A percentile compares a stretch with the other conserved stretches of the same genome.
These are phyloP conservation scores for Pocillopora grandis DNA, from an alignment of 92 coral and sea anemone species.

Conservation along the genomic window DNA sequence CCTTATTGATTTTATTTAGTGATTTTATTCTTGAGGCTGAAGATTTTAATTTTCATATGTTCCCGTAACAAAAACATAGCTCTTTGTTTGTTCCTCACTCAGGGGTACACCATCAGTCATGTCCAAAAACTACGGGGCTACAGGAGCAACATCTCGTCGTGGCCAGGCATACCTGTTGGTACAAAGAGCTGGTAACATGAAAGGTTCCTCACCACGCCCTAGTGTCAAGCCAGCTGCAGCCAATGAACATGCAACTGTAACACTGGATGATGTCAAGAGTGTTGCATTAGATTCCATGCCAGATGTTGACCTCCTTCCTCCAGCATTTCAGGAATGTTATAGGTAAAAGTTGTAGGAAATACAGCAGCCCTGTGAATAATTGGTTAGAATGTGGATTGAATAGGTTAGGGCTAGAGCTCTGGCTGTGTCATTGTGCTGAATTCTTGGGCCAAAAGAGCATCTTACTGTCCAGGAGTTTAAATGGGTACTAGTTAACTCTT, in stretches of 20 bases:
- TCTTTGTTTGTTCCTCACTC: background rate
- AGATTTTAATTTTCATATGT: background rate
- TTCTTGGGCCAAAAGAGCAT: no score
- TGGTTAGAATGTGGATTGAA: no score
- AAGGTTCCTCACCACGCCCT: constrained; percentile 88
- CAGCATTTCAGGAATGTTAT: constrained; percentile 77
- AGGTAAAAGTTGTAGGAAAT: constrained; percentile 45
- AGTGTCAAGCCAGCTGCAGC: constrained; percentile 71
- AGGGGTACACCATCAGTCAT: constrained; percentile 89
- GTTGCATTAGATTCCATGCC: constrained; percentile 89
- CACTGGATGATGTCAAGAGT: constrained; percentile 91
- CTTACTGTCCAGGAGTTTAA: no score
- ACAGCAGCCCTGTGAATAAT: no score
- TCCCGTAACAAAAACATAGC: background rate
- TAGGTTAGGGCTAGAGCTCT: no score
- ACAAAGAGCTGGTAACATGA: constrained; percentile 70
- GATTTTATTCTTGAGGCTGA: no score
- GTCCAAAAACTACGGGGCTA: constrained; percentile 80
- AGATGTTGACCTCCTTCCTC: constrained; percentile 71
- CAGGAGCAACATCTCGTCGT: constrained; percentile 65
- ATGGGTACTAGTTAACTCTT: no score
- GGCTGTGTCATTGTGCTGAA: no score
- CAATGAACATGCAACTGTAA: constrained; percentile 74
- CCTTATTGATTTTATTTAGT: no score
- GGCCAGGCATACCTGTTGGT: constrained; percentile 64